These are phyloP conservation scores for Falco biarmicus DNA, from an alignment of 2,797 vertebrate species.

Conservation along the genomic window DNA sequence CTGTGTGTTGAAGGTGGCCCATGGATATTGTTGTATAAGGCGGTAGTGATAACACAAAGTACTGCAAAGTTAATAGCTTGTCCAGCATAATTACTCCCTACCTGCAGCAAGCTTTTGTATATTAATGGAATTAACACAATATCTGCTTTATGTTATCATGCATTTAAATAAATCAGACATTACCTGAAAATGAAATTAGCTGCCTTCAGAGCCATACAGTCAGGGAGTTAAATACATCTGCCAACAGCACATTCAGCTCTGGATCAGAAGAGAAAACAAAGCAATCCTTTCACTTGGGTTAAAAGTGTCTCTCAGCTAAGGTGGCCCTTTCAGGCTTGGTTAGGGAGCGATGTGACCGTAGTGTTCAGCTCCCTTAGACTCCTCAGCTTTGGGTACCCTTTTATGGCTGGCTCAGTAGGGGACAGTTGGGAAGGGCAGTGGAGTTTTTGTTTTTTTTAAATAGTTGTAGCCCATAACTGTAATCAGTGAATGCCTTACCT, in stretches of 20 bases:
- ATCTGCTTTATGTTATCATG: background rate
- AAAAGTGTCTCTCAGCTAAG: background rate
- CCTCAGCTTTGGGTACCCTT: background rate
- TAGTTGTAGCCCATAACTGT: background rate
- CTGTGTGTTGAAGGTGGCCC: background rate
- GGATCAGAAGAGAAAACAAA: background rate
- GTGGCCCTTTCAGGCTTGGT: background rate
- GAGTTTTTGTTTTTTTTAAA: background rate
- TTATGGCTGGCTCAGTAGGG: background rate
- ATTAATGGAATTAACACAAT: background rate
- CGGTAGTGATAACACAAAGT: background rate
- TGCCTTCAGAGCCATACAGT: background rate
- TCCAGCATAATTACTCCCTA: background rate
- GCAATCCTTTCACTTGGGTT: background rate
- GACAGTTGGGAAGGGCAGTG: rapidly evolving
- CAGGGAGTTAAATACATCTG: background rate
- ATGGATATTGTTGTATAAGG: background rate
- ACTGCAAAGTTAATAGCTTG: background rate
- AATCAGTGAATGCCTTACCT: background rate
- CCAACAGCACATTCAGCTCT: background rate
- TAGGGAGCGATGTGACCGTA: background rate
- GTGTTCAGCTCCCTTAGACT: background rate
- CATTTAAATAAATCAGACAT: background rate
- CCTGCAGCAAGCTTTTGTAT: background rate
- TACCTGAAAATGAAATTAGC: background rate